Evolutionary conservation across 2,113 vertebrate genomes (phyloP).

Genomic region (Tinamus guttatus): DNA sequence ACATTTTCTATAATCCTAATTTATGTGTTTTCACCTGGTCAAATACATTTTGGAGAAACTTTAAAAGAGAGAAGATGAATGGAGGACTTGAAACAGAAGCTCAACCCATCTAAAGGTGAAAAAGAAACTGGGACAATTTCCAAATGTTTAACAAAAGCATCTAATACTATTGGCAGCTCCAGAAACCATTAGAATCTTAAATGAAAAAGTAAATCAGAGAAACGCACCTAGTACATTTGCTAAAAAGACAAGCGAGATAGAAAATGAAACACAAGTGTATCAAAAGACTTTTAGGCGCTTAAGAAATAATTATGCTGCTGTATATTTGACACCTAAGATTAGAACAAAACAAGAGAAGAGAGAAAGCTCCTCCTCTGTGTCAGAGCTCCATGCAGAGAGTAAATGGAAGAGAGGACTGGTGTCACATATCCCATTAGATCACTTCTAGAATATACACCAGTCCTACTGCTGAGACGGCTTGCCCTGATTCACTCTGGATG

Average conservation of each 20-base stretch:
- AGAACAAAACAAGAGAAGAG: not conserved
- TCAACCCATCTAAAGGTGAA: constrained; percentile 76
- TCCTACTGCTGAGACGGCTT: not conserved
- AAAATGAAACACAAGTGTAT: constrained; percentile 48
- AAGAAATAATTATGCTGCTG: constrained; percentile 25
- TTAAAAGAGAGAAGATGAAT: constrained; percentile 71
- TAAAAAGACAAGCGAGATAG: not conserved
- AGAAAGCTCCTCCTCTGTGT: not conserved
- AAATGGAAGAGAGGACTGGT: not conserved
- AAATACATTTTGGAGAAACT: constrained; percentile 63
- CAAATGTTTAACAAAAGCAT: constrained; percentile 76
- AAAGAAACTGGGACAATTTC: constrained; percentile 73
- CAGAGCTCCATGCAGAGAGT: not conserved
- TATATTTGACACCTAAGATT: not conserved
- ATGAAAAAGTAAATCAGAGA: constrained; percentile 48
- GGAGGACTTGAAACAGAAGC: constrained; percentile 64
- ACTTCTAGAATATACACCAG: no score
- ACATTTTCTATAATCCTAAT: constrained; percentile 38
- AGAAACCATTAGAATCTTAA: constrained; percentile 70
- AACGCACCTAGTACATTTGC: constrained; percentile 35
- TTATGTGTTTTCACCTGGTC: constrained; percentile 43
- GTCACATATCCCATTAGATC: not conserved
- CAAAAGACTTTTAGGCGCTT: constrained; percentile 27
- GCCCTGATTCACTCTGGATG: not conserved
- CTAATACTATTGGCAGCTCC: constrained; percentile 63